Base-by-base conservation (phyloP, 37 sponge, comb jelly and placozoan genomes). In the Cladorhizidae sp. region DNA sequence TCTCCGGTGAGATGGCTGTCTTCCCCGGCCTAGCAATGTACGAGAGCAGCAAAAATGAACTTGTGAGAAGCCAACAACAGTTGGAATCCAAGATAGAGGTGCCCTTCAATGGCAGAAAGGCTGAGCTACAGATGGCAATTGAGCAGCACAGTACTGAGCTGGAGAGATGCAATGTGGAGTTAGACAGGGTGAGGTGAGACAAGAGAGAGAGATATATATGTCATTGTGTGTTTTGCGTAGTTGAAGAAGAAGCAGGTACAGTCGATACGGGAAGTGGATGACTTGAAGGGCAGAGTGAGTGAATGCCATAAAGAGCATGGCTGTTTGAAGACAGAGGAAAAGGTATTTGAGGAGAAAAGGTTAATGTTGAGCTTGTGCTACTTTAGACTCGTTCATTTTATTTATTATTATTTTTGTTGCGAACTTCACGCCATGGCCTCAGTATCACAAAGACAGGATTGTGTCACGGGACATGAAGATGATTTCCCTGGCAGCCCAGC, bases 31-130 rank as follows among this genome's bases (percentile, higher is more conserved):
- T 54, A 71, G 91, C 91, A 62, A 65, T 68, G 43, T 70, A 84
- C 42, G 71, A 90, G 55, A 84, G 75, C 57, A 84, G 84, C 33
- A 95, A 85, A 80, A 49, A 83, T 28, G 83, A 91, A 65, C 32
- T 95, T 2, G 78, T 80, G 43, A 74, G 63, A 54, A 85, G 73
- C 28, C 70, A 72, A 33, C 49, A 76, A 22, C 81, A 76, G 37
- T 68, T 92, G 58, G 26, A 40, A 40, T 50, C 35, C n/a, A 80
- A 81, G 73, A 81, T 92, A 9, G 67, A 65, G 5, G 39, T 73
- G 6, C 52, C 43, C 8, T 82, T 88, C 65, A 78, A 83, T 35
- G 88, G 88, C 41, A 40, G 39, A 17, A 25, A 18, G 43, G 26
- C 32, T 32, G 83, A 91, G 74, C 62, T 91, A 55, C 76, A 91